phyloP scores from a whole-genome alignment of 2,113 vertebrate species.

The Geococcyx californianus region DNA sequence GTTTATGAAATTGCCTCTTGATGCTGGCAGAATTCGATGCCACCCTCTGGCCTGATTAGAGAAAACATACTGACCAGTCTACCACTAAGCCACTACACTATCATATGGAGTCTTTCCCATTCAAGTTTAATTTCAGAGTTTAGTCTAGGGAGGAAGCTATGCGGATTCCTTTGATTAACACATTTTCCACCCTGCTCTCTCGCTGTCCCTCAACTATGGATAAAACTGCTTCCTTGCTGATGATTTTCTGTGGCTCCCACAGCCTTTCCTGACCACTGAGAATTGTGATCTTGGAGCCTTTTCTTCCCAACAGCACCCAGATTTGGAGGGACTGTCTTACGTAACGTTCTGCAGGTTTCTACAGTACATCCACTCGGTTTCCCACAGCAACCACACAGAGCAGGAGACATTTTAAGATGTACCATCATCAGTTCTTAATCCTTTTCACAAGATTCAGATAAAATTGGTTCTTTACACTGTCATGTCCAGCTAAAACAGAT shows the following conservation, averaged over 20 bases:
- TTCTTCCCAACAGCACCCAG: neutral
- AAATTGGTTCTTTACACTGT: fast-evolving
- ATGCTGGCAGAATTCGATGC: neutral
- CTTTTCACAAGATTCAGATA: neutral
- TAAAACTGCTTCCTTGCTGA: neutral
- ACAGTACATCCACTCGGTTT: slow-evolving; percentile 2
- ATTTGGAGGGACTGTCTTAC: slow-evolving; percentile 2
- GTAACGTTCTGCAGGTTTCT: slow-evolving; percentile 32
- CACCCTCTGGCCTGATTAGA: neutral
- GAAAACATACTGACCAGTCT: neutral
- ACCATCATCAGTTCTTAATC: neutral
- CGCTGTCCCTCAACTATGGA: neutral
- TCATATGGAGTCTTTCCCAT: neutral
- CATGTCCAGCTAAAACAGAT: neutral
- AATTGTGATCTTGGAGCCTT: neutral
- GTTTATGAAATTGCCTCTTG: neutral
- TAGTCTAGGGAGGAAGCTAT: neutral
- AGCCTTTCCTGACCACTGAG: neutral
- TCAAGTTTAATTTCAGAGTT: neutral
- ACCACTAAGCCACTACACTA: neutral
- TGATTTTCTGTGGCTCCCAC: neutral
- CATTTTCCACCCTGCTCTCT: neutral
- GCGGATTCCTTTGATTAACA: neutral
- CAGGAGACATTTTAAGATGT: slow-evolving; percentile 19
- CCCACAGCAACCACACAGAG: slow-evolving; percentile 37